Base-by-base conservation (phyloP, 1,140 invertebrate species). In the Wasmannia auropunctata region DNA sequence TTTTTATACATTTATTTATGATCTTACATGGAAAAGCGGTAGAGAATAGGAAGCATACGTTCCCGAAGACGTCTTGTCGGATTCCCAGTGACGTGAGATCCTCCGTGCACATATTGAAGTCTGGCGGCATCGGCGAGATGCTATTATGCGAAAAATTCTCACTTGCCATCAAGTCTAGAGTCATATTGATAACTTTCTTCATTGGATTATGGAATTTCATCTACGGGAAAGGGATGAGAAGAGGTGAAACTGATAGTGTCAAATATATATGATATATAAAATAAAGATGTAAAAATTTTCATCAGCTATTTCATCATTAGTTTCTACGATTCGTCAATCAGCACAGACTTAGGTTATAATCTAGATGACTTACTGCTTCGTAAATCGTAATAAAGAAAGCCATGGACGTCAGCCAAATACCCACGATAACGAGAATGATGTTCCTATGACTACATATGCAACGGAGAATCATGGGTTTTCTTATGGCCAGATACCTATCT, bases 401-500 rank as follows among this genome's bases (percentile, higher is more conserved):
- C 14, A 97, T 87, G 0, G 97, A 96, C 0, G 97, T 90, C 0
- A 96, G 69, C 97, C 97, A 98, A 16, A 98, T 92, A 0, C 95
- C 90, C 0, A 95, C 91, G 22, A 98, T 97, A 1, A 97, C 95
- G 7, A 96, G 92, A 43, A 96, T 95, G 0, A 97, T 97, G 3
- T 96, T 96, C n/a, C 96, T 96, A 19, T 96, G 93, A 74, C 96
- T 97, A 28, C 97, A 97, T 72, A 97, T 94, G 93, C 96, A 96
- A 58, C 96, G 95, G 88, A 97, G 96, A 14, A 96, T 96, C 76
- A 98, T 96, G 0, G 97, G 97, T 92, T 97, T 97, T 56, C 97
- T 96, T 87, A 98, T 98, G 8, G 97, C 97, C 58, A 98, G 92
- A 90, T 97, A 97, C 46, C 97, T 95, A 92, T 98, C 97, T 28